Evolutionary conservation across 37 sponge, comb jelly and placozoan genomes (phyloP).

Genomic region (Beroe forskalii): DNA sequence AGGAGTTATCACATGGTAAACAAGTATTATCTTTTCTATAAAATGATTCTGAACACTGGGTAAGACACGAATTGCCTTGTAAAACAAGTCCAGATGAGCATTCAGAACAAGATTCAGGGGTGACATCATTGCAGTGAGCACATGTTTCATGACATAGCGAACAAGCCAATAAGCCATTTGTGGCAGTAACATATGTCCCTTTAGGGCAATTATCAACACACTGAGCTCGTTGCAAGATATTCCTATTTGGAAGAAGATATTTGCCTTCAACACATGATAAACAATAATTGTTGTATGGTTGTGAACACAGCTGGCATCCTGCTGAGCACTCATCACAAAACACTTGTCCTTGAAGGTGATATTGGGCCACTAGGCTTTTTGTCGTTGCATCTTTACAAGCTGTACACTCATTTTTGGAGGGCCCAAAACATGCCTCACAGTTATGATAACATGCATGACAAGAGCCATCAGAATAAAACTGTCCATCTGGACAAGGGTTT

Average conservation of each 20-base stretch:
- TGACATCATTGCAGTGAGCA: neutral
- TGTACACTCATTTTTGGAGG: neutral
- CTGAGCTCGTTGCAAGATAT: neutral
- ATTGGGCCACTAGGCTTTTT: neutral
- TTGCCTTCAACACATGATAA: slow-evolving; percentile 26
- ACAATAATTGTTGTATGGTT: slow-evolving; percentile 54
- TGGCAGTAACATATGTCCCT: neutral
- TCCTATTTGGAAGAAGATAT: slow-evolving; percentile 1
- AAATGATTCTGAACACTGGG: slow-evolving; percentile 24
- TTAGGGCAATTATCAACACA: slow-evolving; percentile 50
- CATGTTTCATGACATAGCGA: neutral
- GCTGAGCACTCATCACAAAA: slow-evolving; percentile 29
- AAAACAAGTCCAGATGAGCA: neutral
- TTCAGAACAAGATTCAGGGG: neutral
- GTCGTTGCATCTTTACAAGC: slow-evolving; percentile 29
- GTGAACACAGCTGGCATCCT: slow-evolving; percentile 35
- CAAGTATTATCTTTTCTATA: neutral
- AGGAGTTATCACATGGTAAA: slow-evolving; percentile 43
- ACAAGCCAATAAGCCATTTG: neutral
- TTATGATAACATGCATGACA: slow-evolving; percentile 1
- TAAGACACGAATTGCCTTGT: neutral
- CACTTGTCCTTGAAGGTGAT: neutral
- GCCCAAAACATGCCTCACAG: slow-evolving; percentile 27
- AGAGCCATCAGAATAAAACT: neutral
- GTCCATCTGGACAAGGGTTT: neutral